Evolutionary conservation across 2,888 invertebrate genomes (phyloP).

Genomic region (Tenodera sinensis): DNA sequence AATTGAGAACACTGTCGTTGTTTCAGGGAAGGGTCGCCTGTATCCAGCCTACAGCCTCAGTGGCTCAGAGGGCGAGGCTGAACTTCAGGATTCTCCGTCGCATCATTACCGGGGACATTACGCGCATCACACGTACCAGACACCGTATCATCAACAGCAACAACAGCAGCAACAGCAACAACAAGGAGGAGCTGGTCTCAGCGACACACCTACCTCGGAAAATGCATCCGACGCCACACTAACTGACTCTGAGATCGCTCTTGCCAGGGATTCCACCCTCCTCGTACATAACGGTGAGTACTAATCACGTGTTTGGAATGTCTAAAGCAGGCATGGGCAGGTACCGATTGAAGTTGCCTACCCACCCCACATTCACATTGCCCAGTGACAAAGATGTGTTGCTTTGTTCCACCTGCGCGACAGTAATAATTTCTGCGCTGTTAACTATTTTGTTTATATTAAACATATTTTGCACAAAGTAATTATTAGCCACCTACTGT

Average conservation of each 20-base stretch:
- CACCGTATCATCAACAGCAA: slow-evolving; percentile 56
- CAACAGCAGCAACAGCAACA: slow-evolving; percentile 47
- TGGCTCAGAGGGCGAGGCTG: slow-evolving; percentile 70
- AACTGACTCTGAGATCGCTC: slow-evolving; percentile 78
- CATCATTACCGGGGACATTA: slow-evolving; percentile 42
- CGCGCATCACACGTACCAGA: slow-evolving; percentile 55
- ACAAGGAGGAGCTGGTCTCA: slow-evolving; percentile 56
- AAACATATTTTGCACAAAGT: too few species aligned
- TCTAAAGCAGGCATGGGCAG: too few species aligned
- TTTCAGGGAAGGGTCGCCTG: slow-evolving; percentile 70
- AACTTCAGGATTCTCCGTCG: slow-evolving; percentile 42
- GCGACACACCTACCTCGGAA: slow-evolving; percentile 78
- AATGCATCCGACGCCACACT: slow-evolving; percentile 83
- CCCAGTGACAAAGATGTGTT: too few species aligned
- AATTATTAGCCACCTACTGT: too few species aligned
- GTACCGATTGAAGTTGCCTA: too few species aligned
- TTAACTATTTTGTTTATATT: too few species aligned
- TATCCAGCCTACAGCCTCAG: slow-evolving; percentile 78
- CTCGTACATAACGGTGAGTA: slow-evolving; percentile 79
- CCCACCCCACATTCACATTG: too few species aligned
- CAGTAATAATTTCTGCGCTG: too few species aligned
- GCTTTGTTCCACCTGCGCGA: too few species aligned
- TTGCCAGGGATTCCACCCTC: slow-evolving; percentile 75
- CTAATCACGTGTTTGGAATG: too few species aligned
- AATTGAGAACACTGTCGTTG: neutral